Evolutionary conservation across 2,113 vertebrate species (phyloP).

Genomic region (Bambusicola thoracicus): DNA sequence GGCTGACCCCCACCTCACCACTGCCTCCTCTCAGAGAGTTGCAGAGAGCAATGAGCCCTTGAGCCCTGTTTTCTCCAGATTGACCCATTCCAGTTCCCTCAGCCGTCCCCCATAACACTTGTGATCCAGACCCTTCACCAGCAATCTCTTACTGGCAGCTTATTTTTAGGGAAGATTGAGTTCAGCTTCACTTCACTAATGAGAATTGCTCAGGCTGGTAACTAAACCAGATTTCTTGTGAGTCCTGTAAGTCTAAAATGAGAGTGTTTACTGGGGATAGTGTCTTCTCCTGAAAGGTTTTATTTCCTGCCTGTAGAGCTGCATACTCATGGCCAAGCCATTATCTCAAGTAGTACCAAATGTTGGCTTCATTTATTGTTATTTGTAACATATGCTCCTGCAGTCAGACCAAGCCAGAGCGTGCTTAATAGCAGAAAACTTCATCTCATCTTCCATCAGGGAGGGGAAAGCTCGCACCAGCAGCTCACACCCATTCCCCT

Average conservation of each 20-base stretch:
- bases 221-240: neutral
- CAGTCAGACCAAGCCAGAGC: neutral
- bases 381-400: neutral
- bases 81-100: too few species aligned
- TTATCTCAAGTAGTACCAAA: conserved; percentile 8
- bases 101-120: too few species aligned
- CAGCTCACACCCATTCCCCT: neutral
- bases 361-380: neutral
- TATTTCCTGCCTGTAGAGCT: neutral
- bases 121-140: too few species aligned
- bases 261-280: neutral
- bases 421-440: neutral
- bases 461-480: neutral
- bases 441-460: neutral
- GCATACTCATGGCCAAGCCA: neutral
- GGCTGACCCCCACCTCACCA: too few species aligned
- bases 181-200: neutral
- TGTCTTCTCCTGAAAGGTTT: neutral
- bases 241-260: neutral
- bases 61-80: too few species aligned
- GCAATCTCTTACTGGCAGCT: neutral
- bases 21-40: too few species aligned
- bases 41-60: too few species aligned
- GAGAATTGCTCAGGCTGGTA: neutral
- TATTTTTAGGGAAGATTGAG: neutral